A percentile compares a stretch with the other conserved stretches of the same genome.
Conservation (phyloP, 2,113 vertebrate genomes). For the Anoplopoma fimbria region DNA sequence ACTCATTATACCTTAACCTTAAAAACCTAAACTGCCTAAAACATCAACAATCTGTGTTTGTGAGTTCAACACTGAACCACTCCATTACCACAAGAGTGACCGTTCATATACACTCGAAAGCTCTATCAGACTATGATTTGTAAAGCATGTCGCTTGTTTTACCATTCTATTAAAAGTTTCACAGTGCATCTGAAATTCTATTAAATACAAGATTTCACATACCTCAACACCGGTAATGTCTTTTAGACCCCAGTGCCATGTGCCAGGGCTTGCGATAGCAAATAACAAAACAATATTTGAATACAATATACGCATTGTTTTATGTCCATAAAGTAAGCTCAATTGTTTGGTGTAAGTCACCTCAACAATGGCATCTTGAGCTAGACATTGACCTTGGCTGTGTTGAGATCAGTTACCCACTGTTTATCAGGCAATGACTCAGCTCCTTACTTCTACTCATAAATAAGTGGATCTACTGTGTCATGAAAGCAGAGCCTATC, state of each 20-base stretch:
- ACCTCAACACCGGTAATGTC: background rate
- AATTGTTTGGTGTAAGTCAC: background rate
- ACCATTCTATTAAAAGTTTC: background rate
- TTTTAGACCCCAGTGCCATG: background rate
- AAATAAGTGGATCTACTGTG: background rate
- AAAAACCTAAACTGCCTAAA: too few relatives aligned
- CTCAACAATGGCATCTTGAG: background rate
- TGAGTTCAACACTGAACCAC: background rate
- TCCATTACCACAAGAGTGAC: background rate
- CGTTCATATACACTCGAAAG: background rate
- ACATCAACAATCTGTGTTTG: too few relatives aligned
- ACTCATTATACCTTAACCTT: too few relatives aligned
- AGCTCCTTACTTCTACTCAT: too few relatives aligned
- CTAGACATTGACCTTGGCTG: background rate
- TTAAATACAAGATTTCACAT: background rate
- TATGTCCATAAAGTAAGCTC: background rate
- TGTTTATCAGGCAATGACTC: background rate
- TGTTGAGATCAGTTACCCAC: background rate
- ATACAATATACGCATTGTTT: too few relatives aligned
- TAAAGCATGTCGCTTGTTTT: background rate
- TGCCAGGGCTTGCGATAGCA: background rate
- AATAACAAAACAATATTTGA: too few relatives aligned
- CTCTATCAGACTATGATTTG: background rate
- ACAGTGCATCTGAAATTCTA: background rate
- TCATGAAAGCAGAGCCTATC: background rate